Percentiles rank a stretch among this genome's conserved stretches.
phyloP scores from a whole-genome alignment of 2,797 vertebrate species.

The Petrocephalus sullivani region DNA sequence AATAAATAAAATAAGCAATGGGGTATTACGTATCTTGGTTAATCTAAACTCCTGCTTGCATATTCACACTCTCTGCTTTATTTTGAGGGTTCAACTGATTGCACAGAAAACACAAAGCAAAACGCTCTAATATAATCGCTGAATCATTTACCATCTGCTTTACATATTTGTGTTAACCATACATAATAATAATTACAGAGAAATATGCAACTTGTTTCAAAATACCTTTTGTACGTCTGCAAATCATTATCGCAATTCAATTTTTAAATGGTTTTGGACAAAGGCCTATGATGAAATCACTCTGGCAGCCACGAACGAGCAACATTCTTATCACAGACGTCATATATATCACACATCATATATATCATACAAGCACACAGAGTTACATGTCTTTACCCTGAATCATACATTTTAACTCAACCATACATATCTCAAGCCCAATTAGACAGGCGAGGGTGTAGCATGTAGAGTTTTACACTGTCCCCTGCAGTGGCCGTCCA shows the following conservation, averaged over 20 bases:
- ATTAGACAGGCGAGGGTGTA: not conserved
- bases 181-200: not conserved
- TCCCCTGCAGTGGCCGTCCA: too few relatives aligned
- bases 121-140: not conserved
- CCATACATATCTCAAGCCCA: too few relatives aligned
- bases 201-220: not conserved
- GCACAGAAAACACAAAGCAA: not conserved
- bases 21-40: not conserved
- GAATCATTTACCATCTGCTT: not conserved
- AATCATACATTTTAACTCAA: not conserved
- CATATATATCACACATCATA: not conserved
- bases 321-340: not conserved
- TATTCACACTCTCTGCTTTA: not conserved
- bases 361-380: not conserved
- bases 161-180: not conserved
- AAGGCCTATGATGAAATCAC: not conserved
- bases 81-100: not conserved
- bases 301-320: not conserved
- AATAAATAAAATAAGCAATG: not conserved
- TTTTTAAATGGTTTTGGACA: not conserved
- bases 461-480: too few relatives aligned
- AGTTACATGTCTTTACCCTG: not conserved
- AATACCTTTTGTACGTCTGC: not conserved
- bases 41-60: not conserved
- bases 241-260: not conserved